Evolutionary conservation across 2,797 vertebrate genomes (phyloP), one percentile per base, ranked within the genome.

Genomic region (Rhadinocentrus ornatus): DNA sequence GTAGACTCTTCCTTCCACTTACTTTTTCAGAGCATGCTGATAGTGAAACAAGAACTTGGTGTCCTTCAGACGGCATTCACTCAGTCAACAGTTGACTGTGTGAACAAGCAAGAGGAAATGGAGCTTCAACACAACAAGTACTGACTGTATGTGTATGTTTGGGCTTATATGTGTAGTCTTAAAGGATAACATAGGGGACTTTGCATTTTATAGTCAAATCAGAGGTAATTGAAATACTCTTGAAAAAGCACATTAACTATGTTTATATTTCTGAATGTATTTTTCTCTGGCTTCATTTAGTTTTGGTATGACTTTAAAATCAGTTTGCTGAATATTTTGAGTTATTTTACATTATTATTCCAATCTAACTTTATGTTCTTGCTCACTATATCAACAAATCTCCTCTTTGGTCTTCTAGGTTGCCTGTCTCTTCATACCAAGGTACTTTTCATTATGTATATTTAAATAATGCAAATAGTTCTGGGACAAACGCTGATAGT

Each of bases 61-160:
- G 82, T 80, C 87, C 83, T 89, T 88, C 80, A 87, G 68, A 78
- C 67, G 70, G 57, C 80, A 78, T 84, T 86, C 71, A 86, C 73
- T 76, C 48, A 48, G 46, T 70, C 82, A 84, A 77, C 85, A 81
- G 77, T 64, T 81, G 58, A 84, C 54, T 59, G 69, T 65, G 67
- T 48, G 71, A 57, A 62, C 29, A 75, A 35, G 61, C 16, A 48
- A 16, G 52, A 31, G 54, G 57, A 65, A 50, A 50, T 59, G 39
- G 57, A 58, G 37, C 37, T 13, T 35, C 34, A 35, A 35, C 57
- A 71, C 4, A 1, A 39, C 61, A 27, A 32, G 70, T 12, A 61
- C 68, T 48, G 48, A 27, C 34, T 35, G 7, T 35, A 9, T 35
- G 34, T 35, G 34, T 35, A 10, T 48, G 46, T 34, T 22, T 65